Conservation (phyloP, 2,797 vertebrate genomes). For the Somateria mollissima region DNA sequence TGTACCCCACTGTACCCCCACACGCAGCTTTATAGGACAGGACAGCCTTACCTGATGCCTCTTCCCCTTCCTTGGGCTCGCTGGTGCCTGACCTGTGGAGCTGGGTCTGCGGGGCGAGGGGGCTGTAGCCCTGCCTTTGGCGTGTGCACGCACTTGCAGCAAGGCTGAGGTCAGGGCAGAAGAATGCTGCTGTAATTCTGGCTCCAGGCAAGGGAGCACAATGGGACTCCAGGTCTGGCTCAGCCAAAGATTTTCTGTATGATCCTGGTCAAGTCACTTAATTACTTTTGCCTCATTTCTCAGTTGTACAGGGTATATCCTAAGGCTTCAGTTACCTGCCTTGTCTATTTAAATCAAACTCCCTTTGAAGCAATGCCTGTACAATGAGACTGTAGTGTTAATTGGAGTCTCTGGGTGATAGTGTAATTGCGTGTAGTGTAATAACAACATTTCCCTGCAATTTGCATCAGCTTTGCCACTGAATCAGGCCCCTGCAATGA, state of each 20-base stretch:
- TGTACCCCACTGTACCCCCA: too few relatives aligned
- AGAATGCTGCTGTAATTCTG: constrained; percentile 60
- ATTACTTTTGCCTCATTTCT: constrained; percentile 69
- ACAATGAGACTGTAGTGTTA: constrained; percentile 58
- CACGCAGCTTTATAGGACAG: accelerated
- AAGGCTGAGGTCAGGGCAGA: constrained; percentile 55
- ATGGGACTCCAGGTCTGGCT: constrained; percentile 58
- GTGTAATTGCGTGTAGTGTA: constrained; percentile 42
- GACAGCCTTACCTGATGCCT: too few relatives aligned
- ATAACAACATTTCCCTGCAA: constrained; percentile 42
- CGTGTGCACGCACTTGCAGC: constrained; percentile 15
- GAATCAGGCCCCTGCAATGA: background rate
- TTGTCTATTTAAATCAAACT: constrained; percentile 67
- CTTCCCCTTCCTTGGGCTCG: background rate
- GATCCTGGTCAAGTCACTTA: constrained; percentile 72
- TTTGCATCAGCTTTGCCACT: constrained; percentile 20
- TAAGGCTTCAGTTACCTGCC: constrained; percentile 69
- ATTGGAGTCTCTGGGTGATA: constrained; percentile 64
- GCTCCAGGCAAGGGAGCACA: constrained; percentile 57
- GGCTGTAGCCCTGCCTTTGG: background rate
- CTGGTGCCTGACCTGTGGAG: background rate
- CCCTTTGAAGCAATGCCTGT: constrained; percentile 52
- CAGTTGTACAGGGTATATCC: constrained; percentile 61
- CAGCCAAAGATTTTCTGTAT: constrained; percentile 69
- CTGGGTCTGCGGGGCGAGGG: background rate